Percentiles rank a stretch among this genome's conserved stretches.
phyloP scores from a whole-genome alignment of 2,113 vertebrate genomes.

The Hippocampus abdominalis region DNA sequence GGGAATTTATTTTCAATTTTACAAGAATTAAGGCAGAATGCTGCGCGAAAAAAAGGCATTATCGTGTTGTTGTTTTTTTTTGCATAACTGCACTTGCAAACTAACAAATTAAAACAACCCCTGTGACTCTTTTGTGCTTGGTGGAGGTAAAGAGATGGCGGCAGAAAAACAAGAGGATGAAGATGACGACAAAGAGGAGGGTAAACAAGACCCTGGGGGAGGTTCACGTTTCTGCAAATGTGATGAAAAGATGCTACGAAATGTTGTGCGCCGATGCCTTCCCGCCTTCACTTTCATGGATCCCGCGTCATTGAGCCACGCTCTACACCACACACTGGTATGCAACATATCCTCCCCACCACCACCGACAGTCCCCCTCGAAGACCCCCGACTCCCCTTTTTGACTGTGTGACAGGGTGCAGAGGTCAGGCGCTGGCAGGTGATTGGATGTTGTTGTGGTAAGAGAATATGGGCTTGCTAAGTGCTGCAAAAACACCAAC shows the following conservation, averaged over 20 bases:
- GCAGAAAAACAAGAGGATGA: conserved; percentile 6
- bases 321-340: conserved; percentile 48
- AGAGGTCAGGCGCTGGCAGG: conserved; percentile 63
- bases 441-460: conserved; percentile 72
- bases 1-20: no score
- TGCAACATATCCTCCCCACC: conserved; percentile 39
- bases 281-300: conserved; percentile 32
- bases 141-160: background rate
- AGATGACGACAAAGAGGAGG: conserved; percentile 31
- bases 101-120: no score
- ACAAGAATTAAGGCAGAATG: no score
- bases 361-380: conserved; percentile 35
- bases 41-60: no score
- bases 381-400: conserved; percentile 18
- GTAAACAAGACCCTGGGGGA: conserved; percentile 53
- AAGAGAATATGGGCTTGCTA: conserved; percentile 61
- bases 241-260: conserved; percentile 66
- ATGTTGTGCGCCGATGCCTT: conserved; percentile 47
- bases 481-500: conserved; percentile 69
- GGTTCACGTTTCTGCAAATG: conserved; percentile 59
- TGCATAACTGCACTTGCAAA: no score
- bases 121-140: background rate
- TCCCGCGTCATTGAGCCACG: conserved; percentile 38
- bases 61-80: no score
- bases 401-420: conserved; percentile 50